phyloP scores from a whole-genome alignment of 2,113 vertebrate species.

The Malurus elegans region DNA sequence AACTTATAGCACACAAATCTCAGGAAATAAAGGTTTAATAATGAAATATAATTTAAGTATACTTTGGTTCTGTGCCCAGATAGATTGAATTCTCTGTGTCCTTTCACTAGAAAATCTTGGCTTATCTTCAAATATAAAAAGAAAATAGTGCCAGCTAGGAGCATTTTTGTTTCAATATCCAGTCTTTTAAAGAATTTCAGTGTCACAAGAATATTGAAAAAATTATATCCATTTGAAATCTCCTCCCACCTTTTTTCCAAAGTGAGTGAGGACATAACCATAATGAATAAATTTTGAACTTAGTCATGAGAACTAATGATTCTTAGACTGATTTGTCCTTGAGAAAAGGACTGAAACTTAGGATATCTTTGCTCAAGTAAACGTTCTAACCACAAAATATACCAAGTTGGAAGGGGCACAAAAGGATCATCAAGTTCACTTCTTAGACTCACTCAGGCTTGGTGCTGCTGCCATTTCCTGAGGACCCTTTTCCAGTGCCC shows the following conservation, averaged over 20 bases:
- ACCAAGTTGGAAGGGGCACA: not conserved
- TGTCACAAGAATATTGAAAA: not conserved
- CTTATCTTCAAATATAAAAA: not conserved
- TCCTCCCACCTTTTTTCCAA: not conserved
- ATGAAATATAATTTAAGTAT: not conserved
- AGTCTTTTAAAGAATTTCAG: not conserved
- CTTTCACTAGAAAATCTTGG: not conserved
- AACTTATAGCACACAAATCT: not conserved
- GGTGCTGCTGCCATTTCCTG: not conserved
- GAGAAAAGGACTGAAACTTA: not conserved
- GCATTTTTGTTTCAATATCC: not conserved
- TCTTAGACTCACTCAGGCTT: not conserved
- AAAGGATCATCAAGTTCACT: not conserved
- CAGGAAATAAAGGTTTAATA: not conserved
- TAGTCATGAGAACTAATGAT: not conserved
- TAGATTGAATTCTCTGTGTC: not conserved
- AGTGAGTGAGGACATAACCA: not conserved
- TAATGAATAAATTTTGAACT: not conserved
- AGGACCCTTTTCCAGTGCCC: not conserved
- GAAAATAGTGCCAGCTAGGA: not conserved
- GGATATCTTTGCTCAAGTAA: not conserved
- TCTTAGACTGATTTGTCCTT: not conserved
- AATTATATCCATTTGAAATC: not conserved
- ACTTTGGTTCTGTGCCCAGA: not conserved
- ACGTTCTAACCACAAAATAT: not conserved